A percentile compares a stretch with the other conserved stretches of the same genome.
Evolutionary conservation across 37 sponge, comb jelly and placozoan species (phyloP).

Genomic region (Cladorhizidae sp.): DNA sequence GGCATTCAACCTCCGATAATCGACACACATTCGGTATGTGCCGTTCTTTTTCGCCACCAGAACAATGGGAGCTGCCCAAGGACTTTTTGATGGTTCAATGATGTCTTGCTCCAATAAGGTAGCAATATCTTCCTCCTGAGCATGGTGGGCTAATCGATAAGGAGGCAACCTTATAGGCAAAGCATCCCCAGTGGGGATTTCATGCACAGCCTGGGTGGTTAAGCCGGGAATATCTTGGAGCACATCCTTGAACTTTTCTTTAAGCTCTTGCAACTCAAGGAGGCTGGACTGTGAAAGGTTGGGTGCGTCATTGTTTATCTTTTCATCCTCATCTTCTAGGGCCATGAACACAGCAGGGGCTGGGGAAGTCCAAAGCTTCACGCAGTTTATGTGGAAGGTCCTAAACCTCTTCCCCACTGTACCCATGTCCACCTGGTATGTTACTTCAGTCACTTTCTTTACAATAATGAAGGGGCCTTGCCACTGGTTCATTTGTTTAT

Average conservation of each 20-base stretch:
- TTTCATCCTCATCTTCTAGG: neutral
- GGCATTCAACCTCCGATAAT: neutral
- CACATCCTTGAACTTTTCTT: neutral
- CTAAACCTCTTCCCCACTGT: too few species aligned
- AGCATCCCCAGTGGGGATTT: neutral
- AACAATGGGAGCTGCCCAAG: neutral
- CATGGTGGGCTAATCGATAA: neutral
- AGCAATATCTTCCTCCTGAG: neutral
- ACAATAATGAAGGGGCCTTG: too few species aligned
- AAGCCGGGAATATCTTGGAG: neutral
- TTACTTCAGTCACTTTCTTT: too few species aligned
- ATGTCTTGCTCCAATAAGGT: neutral
- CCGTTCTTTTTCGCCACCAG: too few species aligned
- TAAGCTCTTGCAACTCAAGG: neutral
- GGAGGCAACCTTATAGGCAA: neutral
- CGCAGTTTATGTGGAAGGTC: too few species aligned
- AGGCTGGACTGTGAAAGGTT: neutral
- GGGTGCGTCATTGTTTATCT: neutral
- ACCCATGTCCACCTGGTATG: too few species aligned
- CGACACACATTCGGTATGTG: neutral
- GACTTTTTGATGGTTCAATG: neutral
- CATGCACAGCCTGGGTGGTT: neutral
- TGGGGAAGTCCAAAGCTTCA: neutral
- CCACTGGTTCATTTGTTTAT: too few species aligned
- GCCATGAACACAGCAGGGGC: neutral